Evolutionary conservation across 2,113 vertebrate species (phyloP), one percentile per base, ranked within the genome.

Genomic region (Megaleporinus macrocephalus): DNA sequence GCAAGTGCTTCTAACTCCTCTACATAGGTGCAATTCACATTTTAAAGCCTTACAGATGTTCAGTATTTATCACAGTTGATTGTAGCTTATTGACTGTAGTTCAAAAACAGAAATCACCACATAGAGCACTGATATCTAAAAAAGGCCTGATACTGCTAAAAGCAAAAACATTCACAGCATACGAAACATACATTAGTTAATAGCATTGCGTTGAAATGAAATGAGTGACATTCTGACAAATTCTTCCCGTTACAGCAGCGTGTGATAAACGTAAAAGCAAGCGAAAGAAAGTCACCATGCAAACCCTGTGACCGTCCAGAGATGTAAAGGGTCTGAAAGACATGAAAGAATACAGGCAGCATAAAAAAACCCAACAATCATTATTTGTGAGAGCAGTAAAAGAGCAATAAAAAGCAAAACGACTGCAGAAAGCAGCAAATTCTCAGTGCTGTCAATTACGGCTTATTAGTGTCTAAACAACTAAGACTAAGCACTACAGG

Each of bases 1-100:
- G 89, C 90, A 86, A 77, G 49, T 73, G 87, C 85, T n/a, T 80
- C 68, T 81, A 76, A 26, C 74, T 87, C 83, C 79, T 88, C 85
- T 89, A 89, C 75, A 86, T 81, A 77, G 84, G 80, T 57, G 14
- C 69, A 20, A 68, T 20, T 69, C n/a, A 86, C 26, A 80, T 5
- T 70, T 68, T 62, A 26, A 77, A 79, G 72, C 27, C 15, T 76
- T 62, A 69, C 83, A 41, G 74, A 61, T 59, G 49, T 49, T 73
- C 59, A 68, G 78, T 15, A 83, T 51, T 75, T 29, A 51, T 77
- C 62, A 80, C 57, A 68, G 59, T 80, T 76, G 12, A 80, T 24
- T 68, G n/a, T 29, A 76, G 71, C 47, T 66, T 44, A 61, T 77
- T 76, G 16, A 80, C 18, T 68, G n/a, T 44, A 76, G 71, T 29